A percentile compares a stretch with the other conserved stretches of the same genome.
Conservation (phyloP, 2,888 invertebrate species). For the Agrenia bidenticulata region DNA sequence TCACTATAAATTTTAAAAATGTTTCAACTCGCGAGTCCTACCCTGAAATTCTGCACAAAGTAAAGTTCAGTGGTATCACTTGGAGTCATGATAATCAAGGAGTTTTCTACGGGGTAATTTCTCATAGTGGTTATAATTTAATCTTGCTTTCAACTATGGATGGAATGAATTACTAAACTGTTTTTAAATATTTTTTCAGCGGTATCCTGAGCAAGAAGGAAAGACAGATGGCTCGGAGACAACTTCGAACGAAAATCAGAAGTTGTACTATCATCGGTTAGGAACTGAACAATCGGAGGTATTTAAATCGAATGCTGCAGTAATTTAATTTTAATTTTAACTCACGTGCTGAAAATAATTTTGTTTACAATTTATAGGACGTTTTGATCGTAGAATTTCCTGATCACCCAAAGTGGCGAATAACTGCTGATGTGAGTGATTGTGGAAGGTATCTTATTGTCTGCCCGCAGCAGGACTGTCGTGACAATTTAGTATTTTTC, state of each 20-base stretch:
- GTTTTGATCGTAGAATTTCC: conserved; percentile 84
- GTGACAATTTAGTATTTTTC: conserved; percentile 86
- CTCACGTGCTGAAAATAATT: too few relatives aligned
- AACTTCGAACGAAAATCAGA: conserved; percentile 81
- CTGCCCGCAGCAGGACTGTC: conserved; percentile 80
- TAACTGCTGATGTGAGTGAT: conserved; percentile 84
- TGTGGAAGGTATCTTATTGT: conserved; percentile 88
- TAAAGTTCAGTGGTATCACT: conserved; percentile 85
- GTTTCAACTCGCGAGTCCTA: conserved; percentile 78
- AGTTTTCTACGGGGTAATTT: conserved; percentile 49
- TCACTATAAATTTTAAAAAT: conserved; percentile 79
- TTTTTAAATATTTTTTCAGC: conserved; percentile 59
- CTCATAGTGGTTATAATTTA: too few relatives aligned
- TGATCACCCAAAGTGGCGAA: conserved; percentile 83
- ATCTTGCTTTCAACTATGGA: not conserved
- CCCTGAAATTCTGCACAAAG: conserved; percentile 82
- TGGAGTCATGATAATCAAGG: conserved; percentile 96
- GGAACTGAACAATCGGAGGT: conserved; percentile 76
- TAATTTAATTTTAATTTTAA: too few relatives aligned
- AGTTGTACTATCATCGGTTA: conserved; percentile 86
- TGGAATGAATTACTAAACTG: not conserved
- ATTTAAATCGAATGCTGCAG: too few relatives aligned
- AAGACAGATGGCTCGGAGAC: conserved; percentile 92
- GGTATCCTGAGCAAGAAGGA: conserved; percentile 77
- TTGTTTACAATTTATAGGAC: conserved; percentile 64